These are phyloP conservation scores for Dolomedes plantarius DNA, from an alignment of 2,888 invertebrate species.

Conservation along the genomic window DNA sequence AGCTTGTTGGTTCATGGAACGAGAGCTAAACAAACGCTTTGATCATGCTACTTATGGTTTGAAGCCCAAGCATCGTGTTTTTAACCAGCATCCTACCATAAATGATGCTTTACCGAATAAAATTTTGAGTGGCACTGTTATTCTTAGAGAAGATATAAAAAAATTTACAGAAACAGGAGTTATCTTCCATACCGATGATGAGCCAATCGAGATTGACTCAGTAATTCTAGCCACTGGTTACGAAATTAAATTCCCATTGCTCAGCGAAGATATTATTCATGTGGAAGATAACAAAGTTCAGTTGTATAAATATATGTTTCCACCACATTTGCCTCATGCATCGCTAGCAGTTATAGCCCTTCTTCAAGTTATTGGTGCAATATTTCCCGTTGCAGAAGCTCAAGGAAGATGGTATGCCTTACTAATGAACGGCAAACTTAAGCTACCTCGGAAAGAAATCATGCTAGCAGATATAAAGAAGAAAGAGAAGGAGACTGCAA, in stretches of 20 bases:
- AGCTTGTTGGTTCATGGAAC: slow-evolving; percentile 60
- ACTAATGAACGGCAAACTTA: slow-evolving; percentile 74
- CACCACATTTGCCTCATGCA: slow-evolving; percentile 80
- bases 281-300: slow-evolving; percentile 74
- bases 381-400: slow-evolving; percentile 89
- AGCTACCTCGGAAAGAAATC: slow-evolving; percentile 75
- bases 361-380: slow-evolving; percentile 85
- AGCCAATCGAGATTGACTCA: slow-evolving; percentile 76
- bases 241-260: slow-evolving; percentile 76
- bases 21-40: slow-evolving; percentile 75
- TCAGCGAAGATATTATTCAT: slow-evolving; percentile 74
- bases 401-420: slow-evolving; percentile 80
- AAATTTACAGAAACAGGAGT: slow-evolving; percentile 75
- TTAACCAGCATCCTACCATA: slow-evolving; percentile 75
- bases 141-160: slow-evolving; percentile 75
- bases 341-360: slow-evolving; percentile 89
- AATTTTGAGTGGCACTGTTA: slow-evolving; percentile 76
- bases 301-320: slow-evolving; percentile 78
- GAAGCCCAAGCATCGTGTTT: slow-evolving; percentile 76
- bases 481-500: slow-evolving; percentile 74
- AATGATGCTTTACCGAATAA: slow-evolving; percentile 78
- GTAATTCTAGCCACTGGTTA: slow-evolving; percentile 77
- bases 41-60: slow-evolving; percentile 77
- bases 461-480: slow-evolving; percentile 76
- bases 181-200: slow-evolving; percentile 75